phyloP scores from a whole-genome alignment of 2,113 vertebrate species.

The Oreochromis spilurus region DNA sequence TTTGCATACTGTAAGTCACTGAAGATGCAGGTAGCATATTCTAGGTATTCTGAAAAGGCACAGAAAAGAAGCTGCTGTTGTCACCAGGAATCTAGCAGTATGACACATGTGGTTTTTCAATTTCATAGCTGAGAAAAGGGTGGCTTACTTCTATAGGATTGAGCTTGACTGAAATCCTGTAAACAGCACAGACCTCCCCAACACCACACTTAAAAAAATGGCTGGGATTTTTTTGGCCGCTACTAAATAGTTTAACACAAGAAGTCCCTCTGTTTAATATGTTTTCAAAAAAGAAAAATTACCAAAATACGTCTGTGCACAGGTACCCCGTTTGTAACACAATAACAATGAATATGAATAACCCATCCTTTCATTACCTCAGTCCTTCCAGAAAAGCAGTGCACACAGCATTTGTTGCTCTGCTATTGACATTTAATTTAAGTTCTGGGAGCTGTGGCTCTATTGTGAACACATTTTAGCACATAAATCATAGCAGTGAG shows the following conservation, averaged over 20 bases:
- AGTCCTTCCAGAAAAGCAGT: neutral
- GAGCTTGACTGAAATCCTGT: neutral
- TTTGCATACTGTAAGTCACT: constrained; percentile 23
- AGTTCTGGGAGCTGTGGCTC: neutral
- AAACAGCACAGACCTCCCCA: neutral
- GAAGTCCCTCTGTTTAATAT: neutral
- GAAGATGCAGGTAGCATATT: constrained; percentile 12
- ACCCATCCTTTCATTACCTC: neutral
- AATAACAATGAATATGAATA: neutral
- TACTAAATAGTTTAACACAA: neutral
- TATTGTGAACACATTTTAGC: neutral
- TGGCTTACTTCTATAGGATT: neutral
- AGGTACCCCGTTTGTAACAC: neutral
- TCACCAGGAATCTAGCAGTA: neutral
- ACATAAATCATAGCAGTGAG: neutral
- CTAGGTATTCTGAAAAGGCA: neutral
- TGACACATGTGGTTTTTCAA: neutral
- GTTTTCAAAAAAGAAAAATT: neutral
- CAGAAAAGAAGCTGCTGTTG: neutral
- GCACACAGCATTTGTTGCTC: neutral
- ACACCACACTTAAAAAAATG: neutral
- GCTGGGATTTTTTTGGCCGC: neutral
- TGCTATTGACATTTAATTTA: neutral
- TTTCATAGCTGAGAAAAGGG: neutral
- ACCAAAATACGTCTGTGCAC: neutral